Evolutionary conservation across 2,113 vertebrate species (phyloP).

Genomic region (Halichoerus grypus): DNA sequence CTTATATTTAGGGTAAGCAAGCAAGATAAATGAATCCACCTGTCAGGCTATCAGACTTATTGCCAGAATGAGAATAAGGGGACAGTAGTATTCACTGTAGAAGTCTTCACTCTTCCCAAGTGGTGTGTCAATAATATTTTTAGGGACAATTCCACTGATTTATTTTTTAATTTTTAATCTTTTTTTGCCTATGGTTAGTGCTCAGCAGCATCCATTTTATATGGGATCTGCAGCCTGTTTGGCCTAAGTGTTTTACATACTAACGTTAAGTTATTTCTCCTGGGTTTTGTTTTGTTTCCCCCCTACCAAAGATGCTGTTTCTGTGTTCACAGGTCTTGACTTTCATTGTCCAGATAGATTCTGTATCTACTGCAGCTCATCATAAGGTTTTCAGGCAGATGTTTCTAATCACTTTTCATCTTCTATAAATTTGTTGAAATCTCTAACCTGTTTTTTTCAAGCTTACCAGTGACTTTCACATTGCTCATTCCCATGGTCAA

Average conservation of each 20-base stretch:
- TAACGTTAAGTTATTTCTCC: not conserved
- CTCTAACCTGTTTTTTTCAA: slow-evolving; percentile 36
- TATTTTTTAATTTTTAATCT: not conserved
- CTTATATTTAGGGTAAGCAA: slow-evolving; percentile 12
- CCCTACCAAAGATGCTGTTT: not conserved
- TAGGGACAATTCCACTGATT: not conserved
- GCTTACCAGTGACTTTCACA: not conserved
- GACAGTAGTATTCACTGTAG: not conserved
- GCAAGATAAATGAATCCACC: not conserved
- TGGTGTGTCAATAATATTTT: not conserved
- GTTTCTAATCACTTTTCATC: not conserved
- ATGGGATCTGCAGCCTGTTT: not conserved
- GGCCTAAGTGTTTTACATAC: not conserved
- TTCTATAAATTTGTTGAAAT: slow-evolving; percentile 23
- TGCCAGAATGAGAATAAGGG: slow-evolving; percentile 27
- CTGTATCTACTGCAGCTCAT: not conserved
- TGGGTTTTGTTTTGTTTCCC: not conserved
- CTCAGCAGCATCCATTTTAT: not conserved
- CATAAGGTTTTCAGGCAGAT: not conserved
- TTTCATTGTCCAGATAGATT: not conserved
- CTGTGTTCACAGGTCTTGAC: not conserved
- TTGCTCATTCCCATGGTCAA: not conserved
- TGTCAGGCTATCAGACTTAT: not conserved
- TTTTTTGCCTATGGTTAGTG: not conserved
- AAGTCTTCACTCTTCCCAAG: slow-evolving; percentile 29